Conservation (phyloP, 2,113 vertebrate species). For the Columba janthina region DNA sequence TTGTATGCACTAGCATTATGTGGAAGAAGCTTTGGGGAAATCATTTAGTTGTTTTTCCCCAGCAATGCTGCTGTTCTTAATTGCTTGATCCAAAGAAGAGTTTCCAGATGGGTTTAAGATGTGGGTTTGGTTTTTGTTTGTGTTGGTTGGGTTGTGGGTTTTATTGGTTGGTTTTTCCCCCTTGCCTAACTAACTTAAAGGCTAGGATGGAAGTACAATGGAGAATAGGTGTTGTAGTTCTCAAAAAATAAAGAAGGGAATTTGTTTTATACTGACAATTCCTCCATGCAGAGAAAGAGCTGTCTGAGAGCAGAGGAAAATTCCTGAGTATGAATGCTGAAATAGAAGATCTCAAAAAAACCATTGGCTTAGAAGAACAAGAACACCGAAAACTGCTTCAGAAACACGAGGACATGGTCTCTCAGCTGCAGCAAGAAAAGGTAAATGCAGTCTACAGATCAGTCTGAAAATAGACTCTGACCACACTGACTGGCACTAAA, state of each 20-base stretch:
- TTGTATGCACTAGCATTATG: not conserved
- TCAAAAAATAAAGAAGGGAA: not conserved
- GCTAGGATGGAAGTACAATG: not conserved
- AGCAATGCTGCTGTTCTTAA: not conserved
- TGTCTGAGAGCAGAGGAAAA: constrained; percentile 62
- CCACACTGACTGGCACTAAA: not conserved
- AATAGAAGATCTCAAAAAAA: constrained; percentile 75
- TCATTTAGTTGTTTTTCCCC: not conserved
- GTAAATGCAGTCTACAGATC: constrained; percentile 50
- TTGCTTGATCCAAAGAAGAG: not conserved
- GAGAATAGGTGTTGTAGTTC: not conserved
- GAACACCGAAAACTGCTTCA: constrained; percentile 74
- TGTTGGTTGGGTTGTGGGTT: not conserved
- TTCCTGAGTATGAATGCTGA: constrained; percentile 77
- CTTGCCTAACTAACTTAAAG: not conserved
- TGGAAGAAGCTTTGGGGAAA: not conserved
- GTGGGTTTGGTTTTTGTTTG: not conserved
- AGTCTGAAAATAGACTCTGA: not conserved
- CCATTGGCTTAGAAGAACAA: constrained; percentile 61
- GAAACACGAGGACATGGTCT: constrained; percentile 63
- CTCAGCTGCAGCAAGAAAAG: constrained; percentile 83
- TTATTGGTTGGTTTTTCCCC: not conserved
- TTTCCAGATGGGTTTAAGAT: not conserved
- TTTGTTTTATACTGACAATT: not conserved
- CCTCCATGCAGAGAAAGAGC: constrained; percentile 54